phyloP scores from a whole-genome alignment of 2,888 invertebrate species.

The Anarsia innoxiella region DNA sequence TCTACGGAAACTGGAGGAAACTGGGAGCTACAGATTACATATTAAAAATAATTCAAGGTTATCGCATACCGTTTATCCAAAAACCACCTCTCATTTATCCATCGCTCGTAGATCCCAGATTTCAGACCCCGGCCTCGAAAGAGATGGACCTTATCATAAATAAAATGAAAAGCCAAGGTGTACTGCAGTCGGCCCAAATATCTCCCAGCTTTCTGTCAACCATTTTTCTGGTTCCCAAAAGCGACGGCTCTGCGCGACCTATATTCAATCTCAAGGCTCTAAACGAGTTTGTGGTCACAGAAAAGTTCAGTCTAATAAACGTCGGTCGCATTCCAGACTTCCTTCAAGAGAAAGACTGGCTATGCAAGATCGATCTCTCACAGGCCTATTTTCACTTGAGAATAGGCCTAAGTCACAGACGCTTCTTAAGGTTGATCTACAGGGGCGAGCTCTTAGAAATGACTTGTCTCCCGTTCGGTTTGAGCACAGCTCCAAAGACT shows the following conservation, averaged over 20 bases:
- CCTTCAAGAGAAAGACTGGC: no score
- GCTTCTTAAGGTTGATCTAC: conserved; percentile 22
- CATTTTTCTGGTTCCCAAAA: conserved; percentile 24
- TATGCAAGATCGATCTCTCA: no score
- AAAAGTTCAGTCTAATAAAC: conserved; percentile 22
- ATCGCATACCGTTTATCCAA: conserved; percentile 19
- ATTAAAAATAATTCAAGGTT: conserved; percentile 16
- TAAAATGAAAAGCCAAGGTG: conserved; percentile 16
- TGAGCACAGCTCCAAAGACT: no score
- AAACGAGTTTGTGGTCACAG: conserved; percentile 19
- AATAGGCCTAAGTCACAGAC: conserved; percentile 16
- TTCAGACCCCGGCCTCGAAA: conserved; percentile 8
- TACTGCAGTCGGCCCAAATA: conserved; percentile 10
- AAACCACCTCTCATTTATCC: conserved; percentile 18
- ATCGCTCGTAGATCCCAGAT: not conserved
- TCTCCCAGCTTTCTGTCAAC: conserved; percentile 23
- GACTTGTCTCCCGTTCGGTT: conserved; percentile 28
- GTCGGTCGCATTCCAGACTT: conserved; percentile 21
- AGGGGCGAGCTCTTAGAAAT: conserved; percentile 17
- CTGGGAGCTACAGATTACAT: conserved; percentile 13
- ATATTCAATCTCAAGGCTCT: no score
- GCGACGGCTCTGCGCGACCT: conserved; percentile 19
- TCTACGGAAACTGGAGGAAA: conserved; percentile 12
- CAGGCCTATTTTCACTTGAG: no score
- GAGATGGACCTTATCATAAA: conserved; percentile 15